Conservation (phyloP, 2,113 vertebrate genomes). For the chimpanzee (Pan troglodytes) region DNA sequence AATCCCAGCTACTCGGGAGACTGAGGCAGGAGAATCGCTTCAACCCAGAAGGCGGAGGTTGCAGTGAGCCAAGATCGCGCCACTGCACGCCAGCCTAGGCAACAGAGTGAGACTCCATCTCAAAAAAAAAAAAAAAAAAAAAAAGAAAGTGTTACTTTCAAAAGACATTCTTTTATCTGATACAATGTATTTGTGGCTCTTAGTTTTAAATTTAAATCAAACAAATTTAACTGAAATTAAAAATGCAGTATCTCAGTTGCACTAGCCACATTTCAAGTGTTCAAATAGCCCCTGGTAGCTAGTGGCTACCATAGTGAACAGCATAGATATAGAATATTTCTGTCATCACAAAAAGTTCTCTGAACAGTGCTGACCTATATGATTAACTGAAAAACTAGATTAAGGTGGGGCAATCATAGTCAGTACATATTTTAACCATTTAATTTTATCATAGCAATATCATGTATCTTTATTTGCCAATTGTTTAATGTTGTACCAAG, state of each 20-base stretch:
- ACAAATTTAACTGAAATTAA: background rate
- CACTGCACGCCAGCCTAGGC: too few relatives aligned
- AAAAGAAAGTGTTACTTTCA: background rate
- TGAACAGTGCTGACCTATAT: background rate
- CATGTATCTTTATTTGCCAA: background rate
- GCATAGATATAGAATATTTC: background rate
- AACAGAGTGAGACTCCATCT: too few relatives aligned
- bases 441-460: constrained; percentile 2
- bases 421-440: background rate
- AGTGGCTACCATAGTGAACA: background rate
- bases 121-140: too few relatives aligned
- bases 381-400: background rate
- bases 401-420: background rate
- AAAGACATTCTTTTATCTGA: background rate
- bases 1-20: too few relatives aligned
- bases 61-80: too few relatives aligned
- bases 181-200: background rate
- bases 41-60: too few relatives aligned
- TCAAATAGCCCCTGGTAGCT: background rate
- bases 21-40: too few relatives aligned
- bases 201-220: constrained; percentile 21
- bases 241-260: background rate
- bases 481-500: background rate
- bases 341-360: background rate
- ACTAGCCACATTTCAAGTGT: background rate